Percentiles rank a stretch among this genome's conserved stretches.
Conservation (phyloP, 2,113 vertebrate genomes). For the Chionis minor region DNA sequence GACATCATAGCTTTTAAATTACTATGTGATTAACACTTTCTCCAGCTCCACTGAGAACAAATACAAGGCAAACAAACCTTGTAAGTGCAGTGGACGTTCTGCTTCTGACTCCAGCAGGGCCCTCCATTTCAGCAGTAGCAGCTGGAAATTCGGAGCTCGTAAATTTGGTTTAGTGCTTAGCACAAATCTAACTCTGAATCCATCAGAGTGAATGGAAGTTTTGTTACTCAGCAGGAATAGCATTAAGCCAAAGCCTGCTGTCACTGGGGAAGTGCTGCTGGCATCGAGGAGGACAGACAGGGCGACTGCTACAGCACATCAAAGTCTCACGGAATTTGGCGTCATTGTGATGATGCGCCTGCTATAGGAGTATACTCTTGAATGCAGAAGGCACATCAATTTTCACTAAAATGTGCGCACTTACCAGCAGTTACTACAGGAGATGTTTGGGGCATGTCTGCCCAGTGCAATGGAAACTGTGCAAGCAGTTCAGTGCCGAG, state of each 20-base stretch:
- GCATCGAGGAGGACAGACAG: fast-evolving
- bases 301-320: not conserved
- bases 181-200: not conserved
- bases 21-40: not conserved
- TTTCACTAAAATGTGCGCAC: not conserved
- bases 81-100: not conserved
- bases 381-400: not conserved
- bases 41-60: not conserved
- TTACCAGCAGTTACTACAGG: not conserved
- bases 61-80: not conserved
- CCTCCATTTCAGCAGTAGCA: not conserved
- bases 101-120: not conserved
- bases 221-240: not conserved
- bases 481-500: not conserved
- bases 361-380: not conserved
- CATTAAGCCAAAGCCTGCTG: not conserved
- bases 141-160: fast-evolving
- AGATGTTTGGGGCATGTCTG: not conserved
- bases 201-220: not conserved
- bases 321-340: not conserved
- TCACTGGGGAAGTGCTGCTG: not conserved
- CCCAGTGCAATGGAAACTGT: not conserved
- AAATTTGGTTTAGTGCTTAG: not conserved
- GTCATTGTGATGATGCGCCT: not conserved
- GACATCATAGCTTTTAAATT: not conserved